Conservation (phyloP, 2,797 vertebrate genomes). For the Fringilla coelebs region DNA sequence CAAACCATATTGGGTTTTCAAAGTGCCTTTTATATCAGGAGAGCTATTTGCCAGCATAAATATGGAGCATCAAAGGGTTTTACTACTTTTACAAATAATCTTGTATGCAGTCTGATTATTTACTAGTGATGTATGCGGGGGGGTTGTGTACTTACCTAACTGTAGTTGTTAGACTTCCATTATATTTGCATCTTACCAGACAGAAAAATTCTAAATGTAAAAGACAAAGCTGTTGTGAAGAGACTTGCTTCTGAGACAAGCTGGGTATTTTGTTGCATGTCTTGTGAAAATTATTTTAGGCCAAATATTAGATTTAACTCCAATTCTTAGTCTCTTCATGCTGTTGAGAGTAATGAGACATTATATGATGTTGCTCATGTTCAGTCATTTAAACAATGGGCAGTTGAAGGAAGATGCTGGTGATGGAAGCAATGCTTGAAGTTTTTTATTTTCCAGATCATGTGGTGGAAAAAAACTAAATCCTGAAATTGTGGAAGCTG, state of each 20-base stretch:
- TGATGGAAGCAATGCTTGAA: neutral
- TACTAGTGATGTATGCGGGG: constrained; percentile 7
- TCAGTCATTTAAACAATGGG: neutral
- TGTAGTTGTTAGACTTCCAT: constrained; percentile 50
- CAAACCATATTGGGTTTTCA: constrained; percentile 85
- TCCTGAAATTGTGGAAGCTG: neutral
- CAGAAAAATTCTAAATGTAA: constrained; percentile 34
- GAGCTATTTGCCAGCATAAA: constrained; percentile 74
- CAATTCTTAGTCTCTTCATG: neutral
- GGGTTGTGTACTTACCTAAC: constrained; percentile 42
- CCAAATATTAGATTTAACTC: neutral
- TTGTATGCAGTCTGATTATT: constrained; percentile 61
- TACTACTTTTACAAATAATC: constrained; percentile 57
- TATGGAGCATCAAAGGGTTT: constrained; percentile 55
- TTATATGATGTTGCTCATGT: neutral
- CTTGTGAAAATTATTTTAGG: constrained; percentile 1
- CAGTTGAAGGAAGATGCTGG: neutral
- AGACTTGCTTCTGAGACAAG: constrained; percentile 38
- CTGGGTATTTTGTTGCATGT: constrained; percentile 9
- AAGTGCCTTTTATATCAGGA: constrained; percentile 89
- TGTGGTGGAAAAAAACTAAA: neutral
- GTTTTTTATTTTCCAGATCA: neutral
- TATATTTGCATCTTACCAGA: constrained; percentile 39
- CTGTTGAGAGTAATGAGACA: neutral
- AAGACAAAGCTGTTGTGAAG: constrained; percentile 38